phyloP scores from a whole-genome alignment of 2,113 vertebrate species.

The Protobothrops flavoviridis region DNA sequence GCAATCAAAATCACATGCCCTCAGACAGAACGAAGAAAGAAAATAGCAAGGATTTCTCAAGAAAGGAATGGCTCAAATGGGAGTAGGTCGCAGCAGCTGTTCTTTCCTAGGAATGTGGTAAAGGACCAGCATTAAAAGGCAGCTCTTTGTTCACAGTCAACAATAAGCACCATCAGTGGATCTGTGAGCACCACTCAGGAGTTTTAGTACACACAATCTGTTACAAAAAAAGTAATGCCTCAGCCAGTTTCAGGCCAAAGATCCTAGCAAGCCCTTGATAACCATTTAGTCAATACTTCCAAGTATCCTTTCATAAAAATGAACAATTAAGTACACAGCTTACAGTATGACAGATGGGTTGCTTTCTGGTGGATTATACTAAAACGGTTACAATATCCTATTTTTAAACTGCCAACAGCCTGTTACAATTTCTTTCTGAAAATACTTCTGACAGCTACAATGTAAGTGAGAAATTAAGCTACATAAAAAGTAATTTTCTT shows the following conservation, averaged over 20 bases:
- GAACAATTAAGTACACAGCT: slow-evolving; percentile 55
- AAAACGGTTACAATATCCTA: slow-evolving; percentile 50
- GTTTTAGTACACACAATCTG: not conserved
- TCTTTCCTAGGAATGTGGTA: not conserved
- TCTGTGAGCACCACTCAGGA: not conserved
- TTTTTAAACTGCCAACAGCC: slow-evolving; percentile 59
- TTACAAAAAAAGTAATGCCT: not conserved
- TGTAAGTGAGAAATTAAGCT: slow-evolving; percentile 31
- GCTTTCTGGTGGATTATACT: slow-evolving; percentile 48
- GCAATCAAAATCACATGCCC: not conserved
- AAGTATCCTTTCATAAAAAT: slow-evolving; percentile 57
- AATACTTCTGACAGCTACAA: slow-evolving; percentile 27
- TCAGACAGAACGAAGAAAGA: not conserved
- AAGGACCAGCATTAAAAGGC: not conserved
- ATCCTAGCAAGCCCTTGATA: not conserved
- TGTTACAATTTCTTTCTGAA: slow-evolving; percentile 42
- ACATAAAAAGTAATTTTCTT: slow-evolving; percentile 14
- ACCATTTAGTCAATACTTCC: slow-evolving; percentile 51
- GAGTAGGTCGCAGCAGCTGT: not conserved
- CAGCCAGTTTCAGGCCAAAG: not conserved
- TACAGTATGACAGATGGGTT: slow-evolving; percentile 61
- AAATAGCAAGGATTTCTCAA: not conserved
- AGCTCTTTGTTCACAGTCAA: not conserved
- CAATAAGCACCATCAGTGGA: not conserved
- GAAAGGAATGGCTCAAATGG: not conserved